Base-by-base conservation (phyloP, 1,140 invertebrate species). In the Listronotus bonariensis region DNA sequence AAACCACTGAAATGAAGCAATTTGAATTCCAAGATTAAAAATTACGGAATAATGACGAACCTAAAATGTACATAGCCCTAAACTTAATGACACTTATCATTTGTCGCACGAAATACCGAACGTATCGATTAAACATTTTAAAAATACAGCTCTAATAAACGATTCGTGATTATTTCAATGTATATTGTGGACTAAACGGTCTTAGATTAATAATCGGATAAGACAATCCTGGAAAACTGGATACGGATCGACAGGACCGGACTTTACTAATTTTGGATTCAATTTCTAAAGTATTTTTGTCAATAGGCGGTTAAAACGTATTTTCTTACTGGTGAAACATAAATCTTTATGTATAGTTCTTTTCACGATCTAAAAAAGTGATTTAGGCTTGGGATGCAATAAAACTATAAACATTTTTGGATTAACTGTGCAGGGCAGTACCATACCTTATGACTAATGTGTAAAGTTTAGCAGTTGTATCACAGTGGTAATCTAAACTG, bases 201-300 rank as follows among this genome's bases (percentile, higher is more conserved):
- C 31, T 17, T n/a, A 56, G 65, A 67, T 67, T 49, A 52, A 67
- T 67, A 62, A 65, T 51, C 36, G 32, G 65, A 61, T 67, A 67
- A 67, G 48, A 40, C 31, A 11, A 49, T 17, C 12, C 36, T 18
- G 26, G 9, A 52, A 38, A 26, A 6, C 31, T 5, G 3, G 49
- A 36, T 38, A 14, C 8, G 6, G 15, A 36, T 34, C 10, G 31
- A 14, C 45, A 20, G 45, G 45, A 17, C 45, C 18, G 45, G 45
- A 20, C 15, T 45, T 15, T 9, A 14, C n/a, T 45, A 14, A 48
- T 48, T 20, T 48, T n/a, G 1, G 5, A 48, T 48, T 48, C 18
- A 2, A 2, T 20, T 11, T 20, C 15, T 48, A 26, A 18, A 43
- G 6, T 15, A 14, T 11, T 8, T 40, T 10, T 12, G n/a, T n/a